Conservation (phyloP, 2,888 invertebrate species). For the Melikaiella ostensackeni region DNA sequence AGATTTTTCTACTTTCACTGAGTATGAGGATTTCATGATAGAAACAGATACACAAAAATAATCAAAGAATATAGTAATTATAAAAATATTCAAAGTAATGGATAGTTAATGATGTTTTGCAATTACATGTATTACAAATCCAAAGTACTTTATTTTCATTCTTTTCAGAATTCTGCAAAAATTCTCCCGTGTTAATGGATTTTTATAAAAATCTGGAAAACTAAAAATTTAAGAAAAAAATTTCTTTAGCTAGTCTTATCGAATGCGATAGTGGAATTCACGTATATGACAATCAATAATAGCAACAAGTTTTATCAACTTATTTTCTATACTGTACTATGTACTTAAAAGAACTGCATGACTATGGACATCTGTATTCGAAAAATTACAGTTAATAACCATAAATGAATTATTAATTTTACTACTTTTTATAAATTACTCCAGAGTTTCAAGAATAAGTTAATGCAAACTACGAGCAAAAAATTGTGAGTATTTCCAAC, state of each 20-base stretch:
- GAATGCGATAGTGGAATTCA: constrained; percentile 8
- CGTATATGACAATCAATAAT: constrained; percentile 24
- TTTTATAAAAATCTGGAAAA: background rate
- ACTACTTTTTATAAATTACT: background rate
- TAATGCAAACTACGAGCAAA: background rate
- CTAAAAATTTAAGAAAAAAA: background rate
- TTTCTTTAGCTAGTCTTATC: constrained; percentile 1
- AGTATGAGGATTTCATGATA: no score
- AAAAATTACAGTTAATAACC: background rate
- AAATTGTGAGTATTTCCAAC: background rate
- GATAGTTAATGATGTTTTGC: no score
- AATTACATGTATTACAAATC: no score
- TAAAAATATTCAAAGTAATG: no score
- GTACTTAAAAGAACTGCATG: background rate
- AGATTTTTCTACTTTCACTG: no score
- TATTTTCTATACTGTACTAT: background rate
- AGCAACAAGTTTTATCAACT: constrained; percentile 9
- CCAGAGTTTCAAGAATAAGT: background rate
- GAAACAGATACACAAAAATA: no score
- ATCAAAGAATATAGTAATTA: no score
- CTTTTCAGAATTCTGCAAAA: no score
- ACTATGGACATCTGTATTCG: background rate
- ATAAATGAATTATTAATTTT: background rate
- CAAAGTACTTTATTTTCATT: no score
- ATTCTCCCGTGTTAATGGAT: no score